Evolutionary conservation across 2,113 vertebrate species (phyloP), one percentile per base, ranked within the genome.

Genomic region (Meleagris gallopavo): DNA sequence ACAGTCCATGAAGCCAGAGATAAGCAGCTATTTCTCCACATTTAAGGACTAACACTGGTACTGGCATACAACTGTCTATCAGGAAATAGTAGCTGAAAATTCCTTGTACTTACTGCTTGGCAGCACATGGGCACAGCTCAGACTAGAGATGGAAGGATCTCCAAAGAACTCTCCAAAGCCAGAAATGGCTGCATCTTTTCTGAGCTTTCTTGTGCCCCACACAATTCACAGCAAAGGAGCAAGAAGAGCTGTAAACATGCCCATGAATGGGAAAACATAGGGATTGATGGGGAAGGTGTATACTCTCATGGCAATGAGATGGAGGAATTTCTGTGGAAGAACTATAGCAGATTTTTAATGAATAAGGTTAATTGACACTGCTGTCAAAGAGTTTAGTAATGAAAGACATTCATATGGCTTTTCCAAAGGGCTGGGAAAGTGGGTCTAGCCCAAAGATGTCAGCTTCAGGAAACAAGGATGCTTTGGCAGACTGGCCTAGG

Each of bases 161-260:
- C 46, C 41, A 36, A 52, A 55, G 29, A 60, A 38, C 19, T 64
- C 41, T 72, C 32, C 60, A 93, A 54, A 76, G 27, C 18, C 12
- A 86, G 74, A 86, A 91, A 14, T 9, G 74, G 43, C 12, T 67
- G 66, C 32, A 18, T 36, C 52, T 71, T 71, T 94, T 84, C 55
- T 84, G 45, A 90, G 27, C 24, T 58, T 12, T 13, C 11, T 87
- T 83, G 22, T 89, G 36, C n/a, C 65, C 48, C 45, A 72, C 48
- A 38, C 30, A 85, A 19, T 38, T 83, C 61, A 70, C 45, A 74
- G 36, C 54, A 34, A 65, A 72, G 21, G 46, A 77, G 7, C 8
- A 81, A 61, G 67, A 92, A 30, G n/a, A 50, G 6, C 25, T 15
- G 48, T 14, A 36, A 90, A 12, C 13, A 57, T 77, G 57, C 38